phyloP scores from a whole-genome alignment of 1,140 invertebrate species.

The Heterodera carotae region DNA sequence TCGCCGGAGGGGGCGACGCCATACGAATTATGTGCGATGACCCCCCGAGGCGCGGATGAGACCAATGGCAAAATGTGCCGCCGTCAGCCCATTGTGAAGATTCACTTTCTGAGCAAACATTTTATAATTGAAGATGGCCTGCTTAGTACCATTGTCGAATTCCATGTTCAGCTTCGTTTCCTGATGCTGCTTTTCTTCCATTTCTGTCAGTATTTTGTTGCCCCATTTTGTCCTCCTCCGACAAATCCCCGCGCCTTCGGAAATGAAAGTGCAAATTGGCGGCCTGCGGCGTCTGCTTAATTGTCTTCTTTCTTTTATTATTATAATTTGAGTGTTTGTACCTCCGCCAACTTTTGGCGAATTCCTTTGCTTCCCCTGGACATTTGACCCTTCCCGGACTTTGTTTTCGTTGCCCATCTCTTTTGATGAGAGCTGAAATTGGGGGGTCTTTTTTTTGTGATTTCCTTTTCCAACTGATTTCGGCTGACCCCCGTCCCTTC shows the following conservation, averaged over 20 bases:
- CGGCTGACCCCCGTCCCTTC: neutral
- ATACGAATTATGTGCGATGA: neutral
- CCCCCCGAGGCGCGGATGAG: neutral
- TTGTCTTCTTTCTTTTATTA: neutral
- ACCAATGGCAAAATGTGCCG: neutral
- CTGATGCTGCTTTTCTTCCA: conserved; percentile 3
- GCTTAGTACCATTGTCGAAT: neutral
- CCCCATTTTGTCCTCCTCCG: conserved; percentile 11
- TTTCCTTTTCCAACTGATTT: neutral
- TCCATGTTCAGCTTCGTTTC: neutral
- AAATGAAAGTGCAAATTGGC: conserved; percentile 29
- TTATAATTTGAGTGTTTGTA: neutral
- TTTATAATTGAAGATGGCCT: too few species aligned
- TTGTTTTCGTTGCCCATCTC: neutral
- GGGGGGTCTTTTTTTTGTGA: conserved; percentile 7
- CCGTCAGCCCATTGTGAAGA: too few species aligned
- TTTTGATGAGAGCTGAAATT: conserved; percentile 10
- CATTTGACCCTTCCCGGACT: neutral
- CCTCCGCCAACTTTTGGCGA: neutral
- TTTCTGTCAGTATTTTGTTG: neutral
- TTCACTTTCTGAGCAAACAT: too few species aligned
- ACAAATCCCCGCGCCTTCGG: conserved; percentile 53
- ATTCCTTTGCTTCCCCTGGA: neutral
- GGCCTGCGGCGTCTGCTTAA: neutral
- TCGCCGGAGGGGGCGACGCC: neutral